phyloP scores from a whole-genome alignment of 2,113 vertebrate genomes.

The Parotia lawesii region DNA sequence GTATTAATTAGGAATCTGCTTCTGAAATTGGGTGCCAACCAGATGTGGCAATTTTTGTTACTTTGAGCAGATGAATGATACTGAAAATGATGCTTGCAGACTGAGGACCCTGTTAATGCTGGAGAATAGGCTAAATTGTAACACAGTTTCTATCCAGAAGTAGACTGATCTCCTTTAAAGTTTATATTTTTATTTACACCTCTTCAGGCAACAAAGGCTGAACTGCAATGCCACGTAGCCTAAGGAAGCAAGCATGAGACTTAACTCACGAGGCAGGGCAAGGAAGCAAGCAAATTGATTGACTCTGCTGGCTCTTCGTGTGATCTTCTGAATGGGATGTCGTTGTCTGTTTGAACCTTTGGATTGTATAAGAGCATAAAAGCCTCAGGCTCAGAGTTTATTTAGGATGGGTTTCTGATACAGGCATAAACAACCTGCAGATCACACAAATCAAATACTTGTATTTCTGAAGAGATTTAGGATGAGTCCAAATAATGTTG shows the following conservation, averaged over 20 bases:
- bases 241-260: neutral
- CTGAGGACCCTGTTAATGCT: neutral
- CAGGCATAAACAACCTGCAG: neutral
- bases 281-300: neutral
- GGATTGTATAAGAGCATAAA: neutral
- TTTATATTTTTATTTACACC: neutral
- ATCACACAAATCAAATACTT: neutral
- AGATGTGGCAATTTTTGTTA: neutral
- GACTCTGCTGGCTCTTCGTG: fast-evolving
- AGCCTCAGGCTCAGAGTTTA: neutral
- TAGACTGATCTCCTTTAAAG: neutral
- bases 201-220: neutral
- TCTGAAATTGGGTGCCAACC: neutral
- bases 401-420: neutral
- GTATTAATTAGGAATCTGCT: neutral
- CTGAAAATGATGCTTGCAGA: neutral
- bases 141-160: neutral
- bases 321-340: neutral
- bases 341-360: neutral
- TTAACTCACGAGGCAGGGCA: neutral
- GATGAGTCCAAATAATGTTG: neutral
- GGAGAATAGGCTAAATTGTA: neutral
- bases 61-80: neutral
- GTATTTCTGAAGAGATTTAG: neutral
- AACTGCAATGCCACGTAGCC: neutral